Base-by-base conservation (phyloP, 2,888 invertebrate genomes). In the Microctonus brassicae region DNA sequence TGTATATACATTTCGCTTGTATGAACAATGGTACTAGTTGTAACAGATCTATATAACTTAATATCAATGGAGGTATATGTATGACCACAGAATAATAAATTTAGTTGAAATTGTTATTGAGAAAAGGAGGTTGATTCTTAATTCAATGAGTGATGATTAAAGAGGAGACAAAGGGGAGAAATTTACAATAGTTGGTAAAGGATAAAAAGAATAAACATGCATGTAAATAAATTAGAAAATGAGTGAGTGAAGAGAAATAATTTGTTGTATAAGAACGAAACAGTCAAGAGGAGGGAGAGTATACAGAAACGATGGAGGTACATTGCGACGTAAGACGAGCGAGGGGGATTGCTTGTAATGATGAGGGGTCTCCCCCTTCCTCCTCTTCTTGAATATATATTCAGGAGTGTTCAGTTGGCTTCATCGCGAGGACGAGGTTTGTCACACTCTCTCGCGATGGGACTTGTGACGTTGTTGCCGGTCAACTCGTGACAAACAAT, bases 351-450 rank as follows among this genome's bases (percentile, higher is more conserved):
- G 69, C 73, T 74, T 72, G 73, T 74, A 63, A 72, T 72, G 73
- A 70, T 70, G 63, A 47, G 47, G 47, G 47, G 1, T 42, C 47
- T 13, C 42, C 29, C 11, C 47, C 42, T 13, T 24, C 47, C 13
- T 55, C 29, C 9, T 39, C 42, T 24, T 5, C 47, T 47, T 39
- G 63, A 42, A 36, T 63, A 20, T 24, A 17, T 47, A 53, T 74
- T 80, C 77, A 80, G 80, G 79, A 83, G 84, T 84, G 78, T 80
- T 80, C 81, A 81, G 80, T 80, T 80, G 71, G 77, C 78, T 78
- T 82, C 77, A 75, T 73, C 78, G 81, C 80, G 81, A 80, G 80
- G 80, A 82, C 74, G 73, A 74, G 73, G 70, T 58, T 60, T 47
- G 66, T 65, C 47, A 70, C 73, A 39, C 61, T 57, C 62, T 42